phyloP scores from a whole-genome alignment of 1,140 invertebrate genomes.

The Acromyrmex charruanus region DNA sequence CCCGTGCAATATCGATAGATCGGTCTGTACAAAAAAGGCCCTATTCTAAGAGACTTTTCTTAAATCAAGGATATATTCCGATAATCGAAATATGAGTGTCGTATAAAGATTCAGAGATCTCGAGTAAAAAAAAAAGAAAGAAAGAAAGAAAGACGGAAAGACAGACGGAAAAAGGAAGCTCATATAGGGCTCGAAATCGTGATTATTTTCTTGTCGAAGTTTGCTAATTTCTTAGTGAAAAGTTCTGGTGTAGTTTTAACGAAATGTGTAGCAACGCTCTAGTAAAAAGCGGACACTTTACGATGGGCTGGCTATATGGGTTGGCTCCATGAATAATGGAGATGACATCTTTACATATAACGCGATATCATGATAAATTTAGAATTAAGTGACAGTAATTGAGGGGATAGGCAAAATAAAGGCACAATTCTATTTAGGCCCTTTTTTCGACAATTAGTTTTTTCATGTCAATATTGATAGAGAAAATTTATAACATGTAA shows the following conservation, averaged over 20 bases:
- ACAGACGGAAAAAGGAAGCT: not conserved
- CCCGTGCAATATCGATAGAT: conserved; percentile 70
- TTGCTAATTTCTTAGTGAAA: conserved; percentile 49
- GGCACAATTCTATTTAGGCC: no score
- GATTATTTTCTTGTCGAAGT: conserved; percentile 49
- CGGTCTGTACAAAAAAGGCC: conserved; percentile 50
- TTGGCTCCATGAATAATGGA: conserved; percentile 14
- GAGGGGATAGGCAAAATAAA: no score
- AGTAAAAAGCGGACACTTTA: conserved; percentile 7
- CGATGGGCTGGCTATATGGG: not conserved
- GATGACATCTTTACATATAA: conserved; percentile 49
- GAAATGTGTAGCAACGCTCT: conserved; percentile 21
- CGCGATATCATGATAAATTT: conserved; percentile 70
- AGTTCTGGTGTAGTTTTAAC: conserved; percentile 27
- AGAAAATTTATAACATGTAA: no score
- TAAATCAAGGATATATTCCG: not conserved
- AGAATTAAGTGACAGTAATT: conserved; percentile 76
- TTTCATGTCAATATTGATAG: no score
- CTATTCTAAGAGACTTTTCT: conserved; percentile 31
- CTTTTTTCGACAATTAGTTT: no score
- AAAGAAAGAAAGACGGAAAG: not conserved
- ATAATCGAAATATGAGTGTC: conserved; percentile 31
- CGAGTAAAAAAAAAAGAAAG: conserved; percentile 4
- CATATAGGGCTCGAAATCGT: conserved; percentile 30
- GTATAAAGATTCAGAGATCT: conserved; percentile 12